Evolutionary conservation across 1,140 invertebrate genomes (phyloP).

Genomic region (Hycleus phaleratus): DNA sequence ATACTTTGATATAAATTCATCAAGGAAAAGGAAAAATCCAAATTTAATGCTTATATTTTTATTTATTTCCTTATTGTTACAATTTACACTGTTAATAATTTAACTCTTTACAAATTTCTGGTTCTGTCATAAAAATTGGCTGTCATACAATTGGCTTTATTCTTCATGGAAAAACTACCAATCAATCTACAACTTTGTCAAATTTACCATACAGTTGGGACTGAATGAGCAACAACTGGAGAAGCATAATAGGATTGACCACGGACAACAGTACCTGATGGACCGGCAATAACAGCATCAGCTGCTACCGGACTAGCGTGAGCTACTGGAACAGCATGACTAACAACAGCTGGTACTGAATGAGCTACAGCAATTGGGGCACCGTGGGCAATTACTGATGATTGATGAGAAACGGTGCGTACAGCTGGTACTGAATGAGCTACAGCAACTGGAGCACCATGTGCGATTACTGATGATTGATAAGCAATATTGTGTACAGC

Average conservation of each 20-base stretch:
- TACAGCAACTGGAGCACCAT: conserved; percentile 4
- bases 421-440: neutral
- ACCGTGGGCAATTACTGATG: neutral
- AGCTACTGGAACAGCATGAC: conserved; percentile 7
- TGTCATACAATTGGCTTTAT: no score
- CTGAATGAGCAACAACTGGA: neutral
- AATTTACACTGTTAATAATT: no score
- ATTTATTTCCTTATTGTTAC: no score
- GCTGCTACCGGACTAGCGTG: neutral
- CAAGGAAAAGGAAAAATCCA: no score
- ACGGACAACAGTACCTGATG: conserved; percentile 7
- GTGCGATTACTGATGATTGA: neutral
- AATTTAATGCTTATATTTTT: no score
- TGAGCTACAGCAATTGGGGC: conserved; percentile 5
- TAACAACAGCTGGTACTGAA: conserved; percentile 14
- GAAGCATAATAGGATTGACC: neutral
- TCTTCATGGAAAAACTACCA: no score
- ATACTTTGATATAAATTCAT: no score
- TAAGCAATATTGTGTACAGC: neutral
- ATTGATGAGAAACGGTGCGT: no score
- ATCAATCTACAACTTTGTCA: no score
- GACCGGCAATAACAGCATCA: conserved; percentile 1
- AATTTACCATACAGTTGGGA: neutral
- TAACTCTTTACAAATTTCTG: no score
- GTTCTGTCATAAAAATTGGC: no score